Base-by-base conservation (phyloP, 2,797 vertebrate species). In the Pelodytes ibericus region DNA sequence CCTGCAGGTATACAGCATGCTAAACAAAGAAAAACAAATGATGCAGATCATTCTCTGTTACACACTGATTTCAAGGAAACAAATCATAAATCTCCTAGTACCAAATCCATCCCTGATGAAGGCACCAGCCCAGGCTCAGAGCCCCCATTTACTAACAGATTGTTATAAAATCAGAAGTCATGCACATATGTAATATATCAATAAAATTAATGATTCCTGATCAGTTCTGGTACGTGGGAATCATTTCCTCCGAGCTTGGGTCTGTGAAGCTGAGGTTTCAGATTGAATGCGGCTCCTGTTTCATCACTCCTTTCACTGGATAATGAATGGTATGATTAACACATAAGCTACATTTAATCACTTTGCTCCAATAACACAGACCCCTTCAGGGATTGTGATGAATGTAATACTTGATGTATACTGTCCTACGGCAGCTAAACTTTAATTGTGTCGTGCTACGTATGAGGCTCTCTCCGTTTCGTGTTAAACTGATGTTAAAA, bases 161-260 rank as follows among this genome's bases (percentile, higher is more conserved):
- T 2, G 18, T 15, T 26, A 39, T 47, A 58, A 58, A 61, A 24
- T 25, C 18, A 5, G 33, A 74, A 24, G 53, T 59, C 44, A 24
- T 26, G 30, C 49, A 66, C 63, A 59, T 49, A 36, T 22, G n/a
- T n/a, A 30, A 39, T 68, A 75, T 41, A 60, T 47, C 13, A 67
- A 61, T 60, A 39, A 67, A 68, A 59, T 36, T 36, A 67, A 61
- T 75, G 63, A 75, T 75, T 68, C 64, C 33, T 44, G 11, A 7
- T 63, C 51, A 18, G 68, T 72, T 22, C 69, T 30, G 69, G 24
- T 25, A 22, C 24, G 20, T 31, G 16, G n/a, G 33, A n/a, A 47
- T 26, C 36, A 8, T 49, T 41, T 29, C 16, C 20, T 51, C n/a
- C n/a, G 26, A 59, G n/a, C 9, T 41, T 26, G 51, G 25, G 44